Evolutionary conservation across 2,113 vertebrate species (phyloP).

Genomic region (Thryonomys swinderianus): DNA sequence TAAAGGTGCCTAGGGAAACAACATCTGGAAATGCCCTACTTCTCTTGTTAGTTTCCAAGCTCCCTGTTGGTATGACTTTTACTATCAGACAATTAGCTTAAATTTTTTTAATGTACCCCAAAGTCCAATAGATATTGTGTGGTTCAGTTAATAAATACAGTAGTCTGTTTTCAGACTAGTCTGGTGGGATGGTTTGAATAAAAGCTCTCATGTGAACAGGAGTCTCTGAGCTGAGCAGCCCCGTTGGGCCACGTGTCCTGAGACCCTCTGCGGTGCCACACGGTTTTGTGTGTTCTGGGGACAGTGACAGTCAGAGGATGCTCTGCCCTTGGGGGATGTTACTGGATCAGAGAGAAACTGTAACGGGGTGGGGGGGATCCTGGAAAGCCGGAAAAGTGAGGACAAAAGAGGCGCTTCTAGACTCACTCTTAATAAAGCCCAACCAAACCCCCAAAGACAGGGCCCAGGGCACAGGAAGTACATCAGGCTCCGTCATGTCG

Average conservation of each 20-base stretch:
- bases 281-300: background rate
- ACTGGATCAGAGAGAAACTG: background rate
- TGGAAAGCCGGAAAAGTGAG: background rate
- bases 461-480: fast-evolving
- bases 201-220: background rate
- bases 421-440: slow-evolving; percentile 56
- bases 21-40: background rate
- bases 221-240: background rate
- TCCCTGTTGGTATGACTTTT: slow-evolving; percentile 26
- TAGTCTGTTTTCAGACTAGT: slow-evolving; percentile 19
- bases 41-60: slow-evolving; percentile 32
- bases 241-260: background rate
- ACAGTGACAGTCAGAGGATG: background rate
- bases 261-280: background rate
- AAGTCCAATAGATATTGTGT: background rate
- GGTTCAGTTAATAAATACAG: slow-evolving; percentile 31
- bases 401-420: background rate
- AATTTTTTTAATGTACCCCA: slow-evolving; percentile 5
- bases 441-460: slow-evolving; percentile 23
- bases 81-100: slow-evolving; percentile 50
- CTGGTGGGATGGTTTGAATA: background rate
- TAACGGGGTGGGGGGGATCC: background rate
- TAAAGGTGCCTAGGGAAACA: background rate
- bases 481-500: background rate
- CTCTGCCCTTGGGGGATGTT: background rate